phyloP scores from a whole-genome alignment of 2,797 vertebrate species.

The Streptopelia turtur region DNA sequence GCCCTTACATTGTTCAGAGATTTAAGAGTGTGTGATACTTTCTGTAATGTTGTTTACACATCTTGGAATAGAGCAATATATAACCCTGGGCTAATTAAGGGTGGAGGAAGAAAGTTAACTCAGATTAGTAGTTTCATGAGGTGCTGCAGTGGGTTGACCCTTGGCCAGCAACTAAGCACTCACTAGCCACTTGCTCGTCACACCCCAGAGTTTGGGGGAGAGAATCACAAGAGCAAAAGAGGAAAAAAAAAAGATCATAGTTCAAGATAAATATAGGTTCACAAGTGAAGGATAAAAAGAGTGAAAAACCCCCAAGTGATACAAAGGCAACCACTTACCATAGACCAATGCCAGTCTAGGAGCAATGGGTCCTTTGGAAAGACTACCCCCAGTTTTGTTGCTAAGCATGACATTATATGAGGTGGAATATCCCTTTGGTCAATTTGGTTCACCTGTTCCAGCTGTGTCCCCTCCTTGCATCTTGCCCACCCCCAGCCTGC shows the following conservation, averaged over 20 bases:
- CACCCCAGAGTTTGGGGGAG: neutral
- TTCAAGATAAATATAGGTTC: neutral
- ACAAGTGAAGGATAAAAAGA: neutral
- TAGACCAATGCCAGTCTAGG: neutral
- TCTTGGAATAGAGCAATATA: neutral
- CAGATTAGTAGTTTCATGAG: neutral
- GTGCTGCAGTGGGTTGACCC: neutral
- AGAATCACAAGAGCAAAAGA: neutral
- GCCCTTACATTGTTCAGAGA: neutral
- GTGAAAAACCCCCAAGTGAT: fast-evolving
- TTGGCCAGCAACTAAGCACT: neutral
- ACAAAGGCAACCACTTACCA: fast-evolving
- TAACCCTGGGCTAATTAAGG: neutral
- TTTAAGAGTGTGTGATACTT: neutral
- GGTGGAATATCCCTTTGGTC: neutral
- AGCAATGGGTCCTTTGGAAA: neutral
- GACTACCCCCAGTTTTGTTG: neutral
- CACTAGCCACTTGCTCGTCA: neutral
- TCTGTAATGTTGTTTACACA: neutral
- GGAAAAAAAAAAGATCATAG: neutral
- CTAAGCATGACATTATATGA: neutral
- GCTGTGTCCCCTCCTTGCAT: neutral
- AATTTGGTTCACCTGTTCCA: neutral
- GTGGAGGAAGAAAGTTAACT: neutral
- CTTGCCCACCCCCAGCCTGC: neutral